Conservation (phyloP, 2,888 invertebrate species). For the Labia minor region DNA sequence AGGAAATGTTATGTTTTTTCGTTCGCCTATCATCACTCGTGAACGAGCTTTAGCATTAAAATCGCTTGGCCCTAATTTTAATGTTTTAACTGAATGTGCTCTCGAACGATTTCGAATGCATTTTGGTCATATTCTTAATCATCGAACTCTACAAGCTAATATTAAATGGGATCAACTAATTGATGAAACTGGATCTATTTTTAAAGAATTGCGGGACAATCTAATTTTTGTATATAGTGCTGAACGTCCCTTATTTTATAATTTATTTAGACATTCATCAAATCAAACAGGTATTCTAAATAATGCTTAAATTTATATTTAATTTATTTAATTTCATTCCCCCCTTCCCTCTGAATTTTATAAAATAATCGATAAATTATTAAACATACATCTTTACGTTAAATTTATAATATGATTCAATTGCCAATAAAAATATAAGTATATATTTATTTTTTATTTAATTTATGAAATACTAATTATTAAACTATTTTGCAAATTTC, state of each 20-base stretch:
- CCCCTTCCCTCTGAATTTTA: too few relatives aligned
- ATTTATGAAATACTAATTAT: too few relatives aligned
- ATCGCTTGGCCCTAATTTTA: conserved; percentile 43
- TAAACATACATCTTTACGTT: too few relatives aligned
- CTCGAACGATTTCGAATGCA: conserved; percentile 42
- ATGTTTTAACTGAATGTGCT: conserved; percentile 39
- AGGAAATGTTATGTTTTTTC: conserved; percentile 45
- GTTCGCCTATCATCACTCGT: conserved; percentile 43
- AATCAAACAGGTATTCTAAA: not conserved
- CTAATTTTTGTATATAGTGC: not conserved
- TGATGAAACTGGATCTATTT: conserved; percentile 33
- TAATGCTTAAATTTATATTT: not conserved
- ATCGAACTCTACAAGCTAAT: conserved; percentile 40
- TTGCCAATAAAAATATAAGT: too few relatives aligned
- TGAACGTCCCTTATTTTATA: not conserved
- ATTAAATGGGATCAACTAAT: conserved; percentile 53
- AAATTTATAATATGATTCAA: too few relatives aligned
- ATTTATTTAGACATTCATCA: not conserved
- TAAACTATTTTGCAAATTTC: conserved; percentile 18
- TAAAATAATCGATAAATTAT: too few relatives aligned
- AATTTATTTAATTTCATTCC: too few relatives aligned
- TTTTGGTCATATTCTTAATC: conserved; percentile 39
- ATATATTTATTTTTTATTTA: too few relatives aligned
- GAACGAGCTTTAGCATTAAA: conserved; percentile 46
- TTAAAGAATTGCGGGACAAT: conserved; percentile 29